Evolutionary conservation across 2,113 vertebrate species (phyloP).

Genomic region (Zootoca vivipara): DNA sequence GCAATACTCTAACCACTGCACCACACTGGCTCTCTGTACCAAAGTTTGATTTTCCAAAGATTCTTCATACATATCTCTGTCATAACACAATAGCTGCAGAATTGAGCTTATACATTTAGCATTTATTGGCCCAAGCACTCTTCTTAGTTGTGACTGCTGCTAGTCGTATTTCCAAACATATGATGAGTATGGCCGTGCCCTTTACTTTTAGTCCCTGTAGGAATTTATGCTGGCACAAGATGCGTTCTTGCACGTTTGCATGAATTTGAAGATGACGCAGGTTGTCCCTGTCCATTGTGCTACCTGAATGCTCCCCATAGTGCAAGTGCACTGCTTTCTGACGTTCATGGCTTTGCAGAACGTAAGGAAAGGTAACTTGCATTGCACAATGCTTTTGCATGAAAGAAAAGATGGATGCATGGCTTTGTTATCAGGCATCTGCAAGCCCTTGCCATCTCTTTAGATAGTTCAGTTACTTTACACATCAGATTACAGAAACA

Average conservation of each 20-base stretch:
- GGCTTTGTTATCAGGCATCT: constrained; percentile 42
- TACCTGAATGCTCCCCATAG: background rate
- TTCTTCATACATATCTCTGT: background rate
- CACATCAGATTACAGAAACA: constrained; percentile 53
- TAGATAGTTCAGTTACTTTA: constrained; percentile 37
- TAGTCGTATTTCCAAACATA: too few species aligned
- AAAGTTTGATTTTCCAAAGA: background rate
- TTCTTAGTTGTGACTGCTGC: too few species aligned
- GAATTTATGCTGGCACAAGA: background rate
- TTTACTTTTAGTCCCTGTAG: background rate
- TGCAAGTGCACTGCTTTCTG: background rate
- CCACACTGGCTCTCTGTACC: background rate
- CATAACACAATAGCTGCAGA: background rate
- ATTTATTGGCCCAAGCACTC: too few species aligned
- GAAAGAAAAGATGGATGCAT: constrained; percentile 47
- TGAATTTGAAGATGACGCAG: background rate
- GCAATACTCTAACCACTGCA: background rate
- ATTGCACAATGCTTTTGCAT: background rate
- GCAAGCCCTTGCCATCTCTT: constrained; percentile 34
- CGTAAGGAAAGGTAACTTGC: background rate
- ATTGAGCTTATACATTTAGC: background rate
- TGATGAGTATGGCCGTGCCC: too few species aligned
- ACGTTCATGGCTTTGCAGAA: background rate
- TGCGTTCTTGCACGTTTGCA: background rate
- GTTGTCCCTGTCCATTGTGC: background rate